Conservation (phyloP, 2,797 vertebrate genomes). For the Enteromius fasciolatus region DNA sequence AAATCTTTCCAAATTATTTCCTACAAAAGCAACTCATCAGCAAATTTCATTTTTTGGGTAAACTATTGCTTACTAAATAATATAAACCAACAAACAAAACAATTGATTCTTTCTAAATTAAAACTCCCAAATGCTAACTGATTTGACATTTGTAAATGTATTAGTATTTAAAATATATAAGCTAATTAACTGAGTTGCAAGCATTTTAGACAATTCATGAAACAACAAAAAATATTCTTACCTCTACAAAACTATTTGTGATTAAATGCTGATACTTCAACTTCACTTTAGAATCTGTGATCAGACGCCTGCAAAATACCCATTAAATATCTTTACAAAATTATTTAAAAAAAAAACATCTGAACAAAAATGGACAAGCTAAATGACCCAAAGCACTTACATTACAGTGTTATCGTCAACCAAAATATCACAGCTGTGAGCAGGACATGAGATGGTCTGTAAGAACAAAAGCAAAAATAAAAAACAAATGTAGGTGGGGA, state of each 20-base stretch:
- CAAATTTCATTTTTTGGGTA: not conserved
- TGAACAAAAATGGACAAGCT: not conserved
- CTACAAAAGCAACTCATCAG: not conserved
- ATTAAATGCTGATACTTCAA: constrained; percentile 99
- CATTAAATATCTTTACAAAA: constrained; percentile 22
- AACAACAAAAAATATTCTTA: constrained; percentile 73
- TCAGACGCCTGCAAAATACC: constrained; percentile 87
- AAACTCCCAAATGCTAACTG: not conserved
- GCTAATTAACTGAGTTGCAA: not conserved
- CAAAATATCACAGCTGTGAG: constrained; percentile 99
- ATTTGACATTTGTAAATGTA: not conserved
- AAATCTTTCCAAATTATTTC: not conserved
- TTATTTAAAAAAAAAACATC: too few relatives aligned
- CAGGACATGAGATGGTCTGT: constrained; percentile 98
- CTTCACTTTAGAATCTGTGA: constrained; percentile 99
- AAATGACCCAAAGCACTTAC: constrained; percentile 79
- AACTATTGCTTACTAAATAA: not conserved
- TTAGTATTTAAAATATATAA: not conserved
- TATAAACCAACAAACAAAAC: too few relatives aligned
- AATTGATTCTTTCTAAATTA: not conserved
- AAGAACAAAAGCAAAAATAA: constrained; percentile 51
- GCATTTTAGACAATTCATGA: not conserved
- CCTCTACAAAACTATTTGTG: constrained; percentile 99
- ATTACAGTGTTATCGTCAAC: constrained; percentile 99
- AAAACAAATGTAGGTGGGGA: not conserved